These are phyloP conservation scores for Apeltes quadracus DNA, from an alignment of 2,113 vertebrate genomes.

Conservation along the genomic window DNA sequence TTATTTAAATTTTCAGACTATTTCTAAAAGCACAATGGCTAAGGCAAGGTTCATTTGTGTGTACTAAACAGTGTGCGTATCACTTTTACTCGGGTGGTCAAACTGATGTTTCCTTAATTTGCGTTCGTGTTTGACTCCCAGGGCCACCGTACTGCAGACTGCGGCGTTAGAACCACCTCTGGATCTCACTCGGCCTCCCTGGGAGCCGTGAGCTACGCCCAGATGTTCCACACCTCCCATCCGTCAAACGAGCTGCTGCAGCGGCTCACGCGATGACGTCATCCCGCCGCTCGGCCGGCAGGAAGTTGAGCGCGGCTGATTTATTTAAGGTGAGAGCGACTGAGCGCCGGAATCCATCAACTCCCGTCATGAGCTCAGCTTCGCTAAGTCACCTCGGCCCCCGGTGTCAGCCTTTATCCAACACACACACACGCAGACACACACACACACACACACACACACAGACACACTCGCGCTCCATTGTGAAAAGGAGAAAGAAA, in stretches of 20 bases:
- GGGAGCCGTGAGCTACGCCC: neutral
- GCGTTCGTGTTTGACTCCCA: neutral
- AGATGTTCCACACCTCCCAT: neutral
- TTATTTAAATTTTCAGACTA: neutral
- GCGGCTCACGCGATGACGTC: neutral
- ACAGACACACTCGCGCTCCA: neutral
- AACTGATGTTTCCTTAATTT: neutral
- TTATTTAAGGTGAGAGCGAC: slow-evolving; percentile 14
- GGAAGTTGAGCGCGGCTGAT: slow-evolving; percentile 15
- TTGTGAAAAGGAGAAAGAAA: neutral
- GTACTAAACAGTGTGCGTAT: neutral
- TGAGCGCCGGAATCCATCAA: slow-evolving; percentile 4
- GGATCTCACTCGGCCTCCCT: neutral
- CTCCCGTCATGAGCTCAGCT: slow-evolving; percentile 6
- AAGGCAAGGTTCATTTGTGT: neutral
- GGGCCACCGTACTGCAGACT: neutral
- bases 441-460: neutral
- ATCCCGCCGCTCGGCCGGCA: neutral
- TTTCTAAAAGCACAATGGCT: neutral
- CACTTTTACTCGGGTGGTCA: neutral
- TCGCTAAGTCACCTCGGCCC: neutral
- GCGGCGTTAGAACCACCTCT: neutral
- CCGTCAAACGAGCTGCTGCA: neutral
- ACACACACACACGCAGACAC: slow-evolving; percentile 2
- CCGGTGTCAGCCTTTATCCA: neutral